These are phyloP conservation scores for Tiaroga cobitis DNA, from an alignment of 2,797 vertebrate species.

Conservation along the genomic window DNA sequence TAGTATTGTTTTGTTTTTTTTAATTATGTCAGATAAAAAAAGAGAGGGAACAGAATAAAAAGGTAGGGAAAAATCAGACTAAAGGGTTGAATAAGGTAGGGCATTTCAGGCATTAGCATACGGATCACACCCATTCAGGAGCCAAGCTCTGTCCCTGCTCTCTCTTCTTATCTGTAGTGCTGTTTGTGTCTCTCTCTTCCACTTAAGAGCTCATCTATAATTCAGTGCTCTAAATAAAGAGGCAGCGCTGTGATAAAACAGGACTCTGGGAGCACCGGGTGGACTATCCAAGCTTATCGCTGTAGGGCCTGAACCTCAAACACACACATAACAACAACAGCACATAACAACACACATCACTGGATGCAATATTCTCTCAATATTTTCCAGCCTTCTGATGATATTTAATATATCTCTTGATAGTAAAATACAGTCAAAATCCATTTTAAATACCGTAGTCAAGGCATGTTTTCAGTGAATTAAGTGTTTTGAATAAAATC, in stretches of 20 bases:
- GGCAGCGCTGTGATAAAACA: slow-evolving; percentile 60
- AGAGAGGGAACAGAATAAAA: too few relatives aligned
- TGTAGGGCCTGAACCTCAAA: slow-evolving; percentile 43
- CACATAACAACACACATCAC: neutral
- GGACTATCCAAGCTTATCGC: slow-evolving; percentile 55
- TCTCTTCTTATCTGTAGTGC: slow-evolving; percentile 34
- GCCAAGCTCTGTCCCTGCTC: slow-evolving; percentile 48
- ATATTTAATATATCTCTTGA: neutral
- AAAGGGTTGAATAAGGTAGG: neutral
- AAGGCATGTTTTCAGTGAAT: neutral
- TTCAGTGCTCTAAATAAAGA: slow-evolving; percentile 73
- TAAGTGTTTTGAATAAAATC: neutral
- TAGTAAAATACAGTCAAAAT: neutral
- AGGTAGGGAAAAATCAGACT: too few relatives aligned
- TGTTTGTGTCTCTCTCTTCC: slow-evolving; percentile 46
- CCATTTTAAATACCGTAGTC: neutral
- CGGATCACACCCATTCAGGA: slow-evolving; percentile 42
- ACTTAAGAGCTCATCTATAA: slow-evolving; percentile 70
- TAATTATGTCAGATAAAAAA: too few relatives aligned
- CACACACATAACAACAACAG: neutral
- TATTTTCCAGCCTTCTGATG: neutral
- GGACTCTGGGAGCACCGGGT: slow-evolving; percentile 27
- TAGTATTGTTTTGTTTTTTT: too few relatives aligned
- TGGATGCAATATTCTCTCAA: neutral
- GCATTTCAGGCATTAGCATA: neutral